These are phyloP conservation scores for Neocloeon triangulifer DNA, from an alignment of 1,140 invertebrate species.

Conservation along the genomic window DNA sequence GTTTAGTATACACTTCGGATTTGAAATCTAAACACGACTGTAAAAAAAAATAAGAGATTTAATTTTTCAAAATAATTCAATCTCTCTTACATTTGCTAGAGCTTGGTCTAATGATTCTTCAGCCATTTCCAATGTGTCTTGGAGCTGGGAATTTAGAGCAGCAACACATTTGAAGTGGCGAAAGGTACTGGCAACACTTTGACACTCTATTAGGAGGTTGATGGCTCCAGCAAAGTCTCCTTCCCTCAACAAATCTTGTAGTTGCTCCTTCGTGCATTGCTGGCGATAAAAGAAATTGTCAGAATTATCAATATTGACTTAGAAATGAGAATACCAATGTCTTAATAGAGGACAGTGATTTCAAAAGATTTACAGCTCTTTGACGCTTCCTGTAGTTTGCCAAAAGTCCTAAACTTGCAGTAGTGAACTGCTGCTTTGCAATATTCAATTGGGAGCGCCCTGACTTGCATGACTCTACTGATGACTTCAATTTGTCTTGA, in stretches of 20 bases:
- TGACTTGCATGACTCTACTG: conserved; percentile 41
- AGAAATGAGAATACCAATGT: conserved; percentile 31
- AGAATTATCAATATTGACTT: background rate
- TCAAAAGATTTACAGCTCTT: conserved; percentile 48
- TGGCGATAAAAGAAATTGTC: conserved; percentile 11
- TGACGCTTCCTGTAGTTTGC: conserved; percentile 71
- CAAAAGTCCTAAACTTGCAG: conserved; percentile 62
- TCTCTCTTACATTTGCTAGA: conserved; percentile 41
- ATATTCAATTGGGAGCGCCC: conserved; percentile 44
- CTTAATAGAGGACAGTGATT: conserved; percentile 58
- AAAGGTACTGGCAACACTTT: conserved; percentile 55
- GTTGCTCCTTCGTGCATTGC: conserved; percentile 61
- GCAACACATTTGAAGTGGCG: conserved; percentile 70
- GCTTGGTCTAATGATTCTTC: conserved; percentile 81
- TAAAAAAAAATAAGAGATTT: conserved; percentile 9
- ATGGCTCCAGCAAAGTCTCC: conserved; percentile 81
- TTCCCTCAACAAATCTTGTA: conserved; percentile 55
- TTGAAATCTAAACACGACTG: conserved; percentile 50
- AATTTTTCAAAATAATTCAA: conserved; percentile 5
- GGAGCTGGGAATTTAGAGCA: conserved; percentile 61
- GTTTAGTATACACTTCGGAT: conserved; percentile 40
- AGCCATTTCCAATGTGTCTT: conserved; percentile 76
- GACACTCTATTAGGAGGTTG: conserved; percentile 64
- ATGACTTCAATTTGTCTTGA: conserved; percentile 43
- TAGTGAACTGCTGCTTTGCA: conserved; percentile 60